These are phyloP conservation scores for Hartigia nigra DNA, from an alignment of 2,888 invertebrate species.

Conservation along the genomic window DNA sequence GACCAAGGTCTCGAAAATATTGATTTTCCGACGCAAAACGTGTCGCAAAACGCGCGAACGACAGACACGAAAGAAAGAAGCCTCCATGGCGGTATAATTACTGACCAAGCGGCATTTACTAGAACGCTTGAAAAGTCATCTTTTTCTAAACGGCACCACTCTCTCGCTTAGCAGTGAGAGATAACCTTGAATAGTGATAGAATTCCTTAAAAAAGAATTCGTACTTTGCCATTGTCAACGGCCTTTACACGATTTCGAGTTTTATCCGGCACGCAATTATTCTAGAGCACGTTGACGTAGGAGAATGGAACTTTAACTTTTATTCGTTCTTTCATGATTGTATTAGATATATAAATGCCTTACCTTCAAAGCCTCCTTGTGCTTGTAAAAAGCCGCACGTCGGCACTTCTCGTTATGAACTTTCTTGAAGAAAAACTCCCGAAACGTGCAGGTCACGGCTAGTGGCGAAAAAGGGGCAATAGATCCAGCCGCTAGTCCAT, in stretches of 20 bases:
- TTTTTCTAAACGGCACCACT: not conserved
- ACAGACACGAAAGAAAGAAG: not conserved
- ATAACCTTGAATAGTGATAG: not conserved
- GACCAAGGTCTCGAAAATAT: slow-evolving; percentile 39
- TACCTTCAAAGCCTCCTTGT: not conserved
- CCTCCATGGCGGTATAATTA: not conserved
- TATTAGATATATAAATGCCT: not conserved
- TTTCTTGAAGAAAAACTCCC: not conserved
- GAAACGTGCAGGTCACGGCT: not conserved
- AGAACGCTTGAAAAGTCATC: not conserved
- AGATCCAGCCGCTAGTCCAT: not conserved
- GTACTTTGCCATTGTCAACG: not conserved
- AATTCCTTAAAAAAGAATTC: not conserved
- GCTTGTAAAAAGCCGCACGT: not conserved
- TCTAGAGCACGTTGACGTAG: not conserved
- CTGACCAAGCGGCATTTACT: not conserved
- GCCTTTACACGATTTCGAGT: not conserved
- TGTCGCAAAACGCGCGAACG: slow-evolving; percentile 1
- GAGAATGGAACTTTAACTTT: not conserved
- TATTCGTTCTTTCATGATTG: not conserved
- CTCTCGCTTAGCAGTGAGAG: not conserved
- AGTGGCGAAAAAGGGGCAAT: not conserved
- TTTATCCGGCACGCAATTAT: not conserved
- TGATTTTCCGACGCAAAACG: slow-evolving; percentile 42
- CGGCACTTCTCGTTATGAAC: not conserved